These are phyloP conservation scores for Lutjanus erythropterus DNA, from an alignment of 2,113 vertebrate species.

Conservation along the genomic window DNA sequence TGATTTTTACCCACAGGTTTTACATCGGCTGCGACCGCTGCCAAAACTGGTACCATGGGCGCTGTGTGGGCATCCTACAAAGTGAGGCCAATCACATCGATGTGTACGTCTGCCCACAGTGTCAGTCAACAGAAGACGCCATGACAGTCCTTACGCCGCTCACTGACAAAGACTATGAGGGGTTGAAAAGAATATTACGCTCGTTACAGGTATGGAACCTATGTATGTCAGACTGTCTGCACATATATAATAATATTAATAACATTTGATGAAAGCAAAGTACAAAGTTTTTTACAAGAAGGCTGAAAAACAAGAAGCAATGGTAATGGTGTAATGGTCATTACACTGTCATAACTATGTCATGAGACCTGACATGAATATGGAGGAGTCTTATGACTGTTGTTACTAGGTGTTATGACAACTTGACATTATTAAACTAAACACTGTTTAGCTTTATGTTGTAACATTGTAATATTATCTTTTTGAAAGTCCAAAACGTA, in stretches of 20 bases:
- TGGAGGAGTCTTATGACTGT: no score
- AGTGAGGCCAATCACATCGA: conserved; percentile 98
- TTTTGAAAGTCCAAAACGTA: no score
- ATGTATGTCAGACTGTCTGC: neutral
- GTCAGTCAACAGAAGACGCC: conserved; percentile 98
- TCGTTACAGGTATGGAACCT: conserved; percentile 90
- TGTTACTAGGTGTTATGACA: no score
- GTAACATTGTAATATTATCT: no score
- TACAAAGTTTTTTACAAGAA: neutral
- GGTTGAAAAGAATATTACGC: conserved; percentile 94
- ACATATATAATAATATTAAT: neutral
- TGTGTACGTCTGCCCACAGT: conserved; percentile 97
- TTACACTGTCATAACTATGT: no score
- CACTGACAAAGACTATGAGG: conserved; percentile 97
- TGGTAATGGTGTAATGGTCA: no score
- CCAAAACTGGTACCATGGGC: conserved; percentile 99
- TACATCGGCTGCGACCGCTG: conserved; percentile 99
- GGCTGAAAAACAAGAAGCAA: neutral
- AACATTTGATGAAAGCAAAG: neutral
- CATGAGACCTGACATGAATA: no score
- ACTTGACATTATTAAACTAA: no score
- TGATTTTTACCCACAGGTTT: conserved; percentile 84
- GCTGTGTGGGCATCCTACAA: conserved; percentile 98
- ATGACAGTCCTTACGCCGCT: conserved; percentile 98
- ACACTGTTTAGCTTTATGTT: no score